Evolutionary conservation across 1,140 invertebrate genomes (phyloP).

Genomic region (Scaptomyza montana): DNA sequence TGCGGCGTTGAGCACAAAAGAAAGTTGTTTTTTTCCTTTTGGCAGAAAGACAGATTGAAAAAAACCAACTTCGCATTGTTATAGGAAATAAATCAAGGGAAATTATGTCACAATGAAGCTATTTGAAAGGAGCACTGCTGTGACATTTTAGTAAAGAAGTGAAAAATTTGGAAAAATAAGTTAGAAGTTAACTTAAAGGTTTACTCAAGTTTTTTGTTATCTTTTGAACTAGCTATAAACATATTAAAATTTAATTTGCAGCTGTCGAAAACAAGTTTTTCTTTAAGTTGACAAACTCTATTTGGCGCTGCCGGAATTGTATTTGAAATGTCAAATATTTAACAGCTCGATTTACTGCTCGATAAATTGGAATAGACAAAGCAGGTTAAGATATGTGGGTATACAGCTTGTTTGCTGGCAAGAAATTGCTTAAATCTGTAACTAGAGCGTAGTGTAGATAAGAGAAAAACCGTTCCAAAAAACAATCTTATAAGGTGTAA

Average conservation of each 20-base stretch:
- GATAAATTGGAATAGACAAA: neutral
- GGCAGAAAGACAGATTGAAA: neutral
- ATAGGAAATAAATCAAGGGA: conserved; percentile 33
- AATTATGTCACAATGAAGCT: conserved; percentile 61
- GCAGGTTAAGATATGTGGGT: neutral
- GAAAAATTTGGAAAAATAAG: too few species aligned
- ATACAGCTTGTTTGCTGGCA: neutral
- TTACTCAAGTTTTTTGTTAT: too few species aligned
- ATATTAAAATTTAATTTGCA: neutral
- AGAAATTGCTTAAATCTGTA: neutral
- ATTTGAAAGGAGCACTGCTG: conserved; percentile 39
- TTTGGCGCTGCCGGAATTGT: neutral
- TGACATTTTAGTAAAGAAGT: neutral
- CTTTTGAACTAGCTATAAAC: neutral
- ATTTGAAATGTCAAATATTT: neutral
- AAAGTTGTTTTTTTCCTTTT: conserved; percentile 40
- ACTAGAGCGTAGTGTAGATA: too few species aligned
- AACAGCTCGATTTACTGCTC: neutral
- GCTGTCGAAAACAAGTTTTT: neutral
- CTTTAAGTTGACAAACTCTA: neutral
- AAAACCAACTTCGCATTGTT: conserved; percentile 43
- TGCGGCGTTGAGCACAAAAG: conserved; percentile 64
- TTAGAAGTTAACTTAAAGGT: too few species aligned
- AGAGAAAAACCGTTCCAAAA: too few species aligned
- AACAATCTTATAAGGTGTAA: too few species aligned